A percentile compares a stretch with the other conserved stretches of the same genome.
phyloP scores from a whole-genome alignment of 2,797 vertebrate genomes.

The Malurus leucopterus region DNA sequence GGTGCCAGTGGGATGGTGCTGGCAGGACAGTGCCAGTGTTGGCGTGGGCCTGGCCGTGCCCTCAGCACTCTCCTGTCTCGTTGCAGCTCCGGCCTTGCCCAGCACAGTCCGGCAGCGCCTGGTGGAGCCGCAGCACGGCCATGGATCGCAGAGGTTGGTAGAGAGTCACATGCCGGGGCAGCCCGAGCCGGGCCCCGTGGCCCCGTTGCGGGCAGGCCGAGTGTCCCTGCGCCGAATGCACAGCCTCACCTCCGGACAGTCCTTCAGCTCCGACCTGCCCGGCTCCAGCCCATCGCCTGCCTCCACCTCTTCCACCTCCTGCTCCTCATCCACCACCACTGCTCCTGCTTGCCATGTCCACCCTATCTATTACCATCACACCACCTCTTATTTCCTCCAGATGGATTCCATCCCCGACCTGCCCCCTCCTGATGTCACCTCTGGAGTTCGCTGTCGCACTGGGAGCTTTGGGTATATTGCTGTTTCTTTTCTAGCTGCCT shows the following conservation, averaged over 20 bases:
- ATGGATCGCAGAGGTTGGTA: conserved; percentile 99
- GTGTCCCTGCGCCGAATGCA: conserved; percentile 78
- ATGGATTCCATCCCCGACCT: conserved; percentile 89
- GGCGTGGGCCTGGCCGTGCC: not conserved
- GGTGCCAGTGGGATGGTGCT: too few species aligned
- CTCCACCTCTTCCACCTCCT: conserved; percentile 59
- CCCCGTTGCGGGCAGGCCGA: conserved; percentile 76
- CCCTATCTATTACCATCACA: conserved; percentile 84
- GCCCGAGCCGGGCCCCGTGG: not conserved
- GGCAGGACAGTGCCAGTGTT: not conserved
- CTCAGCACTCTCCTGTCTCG: not conserved
- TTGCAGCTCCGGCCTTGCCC: conserved; percentile 90
- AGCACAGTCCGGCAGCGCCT: conserved; percentile 89
- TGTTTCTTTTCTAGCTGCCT: conserved; percentile 50
- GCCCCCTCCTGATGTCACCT: conserved; percentile 81
- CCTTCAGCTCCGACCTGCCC: conserved; percentile 69
- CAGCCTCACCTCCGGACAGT: conserved; percentile 86
- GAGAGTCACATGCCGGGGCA: conserved; percentile 79
- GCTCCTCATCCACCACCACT: conserved; percentile 76
- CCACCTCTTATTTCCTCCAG: conserved; percentile 89
- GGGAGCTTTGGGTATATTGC: conserved; percentile 87
- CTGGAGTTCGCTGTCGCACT: conserved; percentile 70
- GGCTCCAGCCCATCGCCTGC: conserved; percentile 64
- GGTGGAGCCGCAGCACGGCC: conserved; percentile 86
- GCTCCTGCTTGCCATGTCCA: conserved; percentile 70